Percentiles rank a stretch among this genome's conserved stretches.
These are phyloP conservation scores for Digitonthophagus gazella DNA, from an alignment of 2,888 invertebrate species.

Conservation along the genomic window DNA sequence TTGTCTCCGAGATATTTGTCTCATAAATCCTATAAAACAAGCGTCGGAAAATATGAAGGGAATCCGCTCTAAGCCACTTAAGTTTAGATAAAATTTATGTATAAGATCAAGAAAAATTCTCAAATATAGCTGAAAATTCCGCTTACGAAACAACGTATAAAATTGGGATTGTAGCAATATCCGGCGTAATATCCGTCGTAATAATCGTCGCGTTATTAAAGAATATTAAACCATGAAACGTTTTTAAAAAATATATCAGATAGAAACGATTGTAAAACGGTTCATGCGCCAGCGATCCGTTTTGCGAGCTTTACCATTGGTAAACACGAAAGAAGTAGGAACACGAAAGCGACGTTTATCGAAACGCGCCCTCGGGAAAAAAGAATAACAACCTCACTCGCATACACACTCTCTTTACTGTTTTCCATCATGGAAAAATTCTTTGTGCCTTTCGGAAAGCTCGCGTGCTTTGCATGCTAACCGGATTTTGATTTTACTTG, in stretches of 20 bases:
- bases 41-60: neutral
- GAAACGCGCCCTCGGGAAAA: neutral
- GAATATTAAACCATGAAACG: neutral
- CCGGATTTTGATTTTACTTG: neutral
- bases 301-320: neutral
- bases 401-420: neutral
- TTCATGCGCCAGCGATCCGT: neutral
- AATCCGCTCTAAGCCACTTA: neutral
- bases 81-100: neutral
- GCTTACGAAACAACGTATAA: too few species aligned
- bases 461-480: neutral
- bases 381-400: neutral
- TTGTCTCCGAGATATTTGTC: neutral
- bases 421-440: neutral
- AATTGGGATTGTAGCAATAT: too few species aligned
- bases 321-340: too few species aligned
- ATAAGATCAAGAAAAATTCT: too few species aligned
- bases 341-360: neutral
- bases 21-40: neutral
- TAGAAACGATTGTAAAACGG: neutral
- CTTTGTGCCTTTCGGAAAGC: neutral
- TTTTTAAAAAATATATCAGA: too few species aligned
- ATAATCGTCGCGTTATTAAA: neutral
- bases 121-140: too few species aligned
- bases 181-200: too few species aligned